Base-by-base conservation (phyloP, 1,140 invertebrate genomes). In the Globodera rostochiensis region DNA sequence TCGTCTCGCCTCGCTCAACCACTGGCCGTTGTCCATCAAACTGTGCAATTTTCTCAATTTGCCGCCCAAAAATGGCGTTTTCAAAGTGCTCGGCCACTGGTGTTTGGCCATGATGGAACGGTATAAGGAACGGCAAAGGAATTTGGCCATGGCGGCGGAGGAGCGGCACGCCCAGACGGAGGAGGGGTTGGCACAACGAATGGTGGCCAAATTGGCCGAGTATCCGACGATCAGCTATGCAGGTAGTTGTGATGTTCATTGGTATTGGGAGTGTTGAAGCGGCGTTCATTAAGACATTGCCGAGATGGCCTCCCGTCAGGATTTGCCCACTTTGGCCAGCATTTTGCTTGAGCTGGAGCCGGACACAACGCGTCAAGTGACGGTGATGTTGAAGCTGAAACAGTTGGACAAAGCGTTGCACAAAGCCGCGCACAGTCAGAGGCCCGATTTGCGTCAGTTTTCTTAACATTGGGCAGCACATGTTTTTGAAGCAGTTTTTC, bases 181-280 rank as follows among this genome's bases (percentile, higher is more conserved):
- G 50, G 60, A 73, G 25, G 76, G 47, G 45, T 49, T 77, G 25
- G 64, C 73, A 21, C 73, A 80, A 47, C 75, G 79, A 64, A 81
- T 84, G 45, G 77, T 83, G 57, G 57, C 73, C 57, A 66, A 75
- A n/a, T 50, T 84, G 25, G 67, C 19, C 15, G 50, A 70, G 50
- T 84, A 84, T 45, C 81, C 81, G 66, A 75, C 70, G 4, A 84
- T 83, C 6, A 82, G 82, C 67, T 84, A 84, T 76, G 82, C 82
- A 19, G 82, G 81, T 83, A 60, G 64, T 19, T 45, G 70, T 64
- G 13, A n/a, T 80, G 36, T 71, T 71, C n/a, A 45, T 46, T 15
- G 74, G 49, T 15, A 5, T 57, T 8, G 8, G 19, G 19, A 19
- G 36, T 13, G 13, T 71, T 36, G 36, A 36, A 36, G 36, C 36